Base-by-base conservation (phyloP, 2,888 invertebrate genomes). In the Cataglyphis rosenhaueri region DNA sequence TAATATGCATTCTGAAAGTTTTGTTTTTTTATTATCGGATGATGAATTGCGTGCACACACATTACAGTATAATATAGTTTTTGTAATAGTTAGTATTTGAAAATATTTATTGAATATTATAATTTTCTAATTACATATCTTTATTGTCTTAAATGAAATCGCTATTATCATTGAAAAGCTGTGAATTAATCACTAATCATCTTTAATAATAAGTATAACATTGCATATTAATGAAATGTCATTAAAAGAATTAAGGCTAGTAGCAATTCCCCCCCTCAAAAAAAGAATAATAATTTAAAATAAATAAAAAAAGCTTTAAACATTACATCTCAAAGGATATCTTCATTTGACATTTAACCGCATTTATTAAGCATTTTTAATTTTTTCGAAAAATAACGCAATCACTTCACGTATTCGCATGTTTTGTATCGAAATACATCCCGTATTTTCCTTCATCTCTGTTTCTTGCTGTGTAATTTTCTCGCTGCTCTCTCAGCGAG, bases 381-480 rank as follows among this genome's bases (percentile, higher is more conserved):
- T 21, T 44, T 41, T 25, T 48, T 44, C 15, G 15, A 9, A 18
- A 21, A 6, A 15, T 15, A 44, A 44, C 41, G 21, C 10, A 5
- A 29, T 8, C 12, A 52, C n/a, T 38, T 75, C 32, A 38, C 15
- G n/a, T 41, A 41, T 76, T 15, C 57, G 41, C 68, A 59, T 32
- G 15, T 57, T 59, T 57, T 2, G n/a, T 21, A 1, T 59, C 44
- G 59, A 35, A 59, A 70, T 70, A 12, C 12, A 29, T 8, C 5
- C 8, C 32, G 21, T 70, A 35, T 79, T 59, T 79, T 79, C 35
- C 59, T 44, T 70, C 44, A 10, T 61, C 8, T 52, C 21, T 59
- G n/a, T 44, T 79, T 79, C 59, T 59, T 25, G 29, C 32, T 25
- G 59, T 70, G 78, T 70, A 79, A 79, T 79, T 79, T 79, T 66